These are phyloP conservation scores for Odontothrips loti DNA, from an alignment of 2,888 invertebrate species.

Conservation along the genomic window DNA sequence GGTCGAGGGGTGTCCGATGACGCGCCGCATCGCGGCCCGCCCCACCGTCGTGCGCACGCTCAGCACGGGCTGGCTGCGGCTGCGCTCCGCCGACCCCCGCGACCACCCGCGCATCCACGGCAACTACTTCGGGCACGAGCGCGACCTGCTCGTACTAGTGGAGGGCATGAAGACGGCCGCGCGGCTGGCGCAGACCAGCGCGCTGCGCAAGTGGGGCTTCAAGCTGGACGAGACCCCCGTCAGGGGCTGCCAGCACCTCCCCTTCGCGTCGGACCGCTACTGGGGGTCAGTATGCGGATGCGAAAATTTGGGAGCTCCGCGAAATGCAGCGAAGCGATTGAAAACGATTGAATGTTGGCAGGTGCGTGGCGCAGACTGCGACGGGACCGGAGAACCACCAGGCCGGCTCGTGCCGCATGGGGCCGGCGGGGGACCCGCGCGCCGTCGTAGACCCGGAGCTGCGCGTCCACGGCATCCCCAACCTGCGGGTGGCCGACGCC, in stretches of 20 bases:
- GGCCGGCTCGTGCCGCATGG: constrained; percentile 45
- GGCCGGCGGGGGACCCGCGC: constrained; percentile 40
- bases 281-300: constrained; percentile 37
- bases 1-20: constrained; percentile 29
- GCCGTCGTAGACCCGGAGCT: constrained; percentile 45
- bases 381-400: constrained; percentile 42
- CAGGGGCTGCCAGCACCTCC: constrained; percentile 37
- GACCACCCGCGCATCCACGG: constrained; percentile 52
- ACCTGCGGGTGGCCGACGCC: constrained; percentile 47
- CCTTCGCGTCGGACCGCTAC: constrained; percentile 38
- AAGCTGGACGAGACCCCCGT: constrained; percentile 37
- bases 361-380: constrained; percentile 38
- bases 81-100: constrained; percentile 49
- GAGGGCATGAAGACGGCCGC: constrained; percentile 42
- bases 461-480: constrained; percentile 44
- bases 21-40: constrained; percentile 36
- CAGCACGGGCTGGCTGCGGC: constrained; percentile 43
- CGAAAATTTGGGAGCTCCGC: no score
- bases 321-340: no score
- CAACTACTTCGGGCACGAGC: constrained; percentile 49
- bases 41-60: constrained; percentile 45
- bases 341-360: background rate
- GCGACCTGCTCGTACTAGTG: constrained; percentile 45
- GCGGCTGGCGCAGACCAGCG: constrained; percentile 38
- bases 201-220: constrained; percentile 39